Base-by-base conservation (phyloP, 2,797 vertebrate species). In the Myotis findleyi region DNA sequence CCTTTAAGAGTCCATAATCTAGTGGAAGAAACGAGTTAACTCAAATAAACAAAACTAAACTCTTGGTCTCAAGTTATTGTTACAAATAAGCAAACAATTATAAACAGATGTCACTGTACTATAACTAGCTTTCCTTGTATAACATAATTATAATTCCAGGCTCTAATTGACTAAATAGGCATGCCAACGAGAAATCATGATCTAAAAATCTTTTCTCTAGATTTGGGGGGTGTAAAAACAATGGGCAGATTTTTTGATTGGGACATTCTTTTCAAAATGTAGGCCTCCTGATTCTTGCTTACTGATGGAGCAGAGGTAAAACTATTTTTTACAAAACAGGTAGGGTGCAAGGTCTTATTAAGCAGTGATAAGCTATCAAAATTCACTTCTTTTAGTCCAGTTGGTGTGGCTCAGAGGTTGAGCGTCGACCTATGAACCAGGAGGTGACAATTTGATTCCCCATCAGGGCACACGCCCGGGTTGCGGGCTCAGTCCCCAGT, bases 131-230 rank as follows among this genome's bases (percentile, higher is more conserved):
- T 93, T 72, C 68, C 75, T 64, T 59, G 20, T 44, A 44, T 62
- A 90, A 86, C 38, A 53, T n/a, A 47, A 71, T 72, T 68, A 59
- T 77, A 53, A 91, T 41, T 80, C 27, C 38, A 71, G 71, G 44
- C 27, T 96, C 13, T 53, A 57, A 68, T 53, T 68, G 81, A 55
- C 64, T 88, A 88, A 75, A 82, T 27, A 89, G 69, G 87, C 36
- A 75, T 53, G 71, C 47, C 49, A 87, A 49, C 27, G 16, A 96
- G 79, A 88, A 90, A 53, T 64, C 17, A 81, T 71, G 64, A 69
- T 44, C 77, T 85, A 25, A 89, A 94, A 87, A 33, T 36, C 49
- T 79, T 82, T 82, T 86, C 71, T 79, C 71, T 93, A 92, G 89
- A 71, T 66, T 16, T 89, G 59, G 33, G 25, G 72, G 79, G 68